phyloP scores from a whole-genome alignment of 2,888 invertebrate species.

The Orthonychiurus folsomi region DNA sequence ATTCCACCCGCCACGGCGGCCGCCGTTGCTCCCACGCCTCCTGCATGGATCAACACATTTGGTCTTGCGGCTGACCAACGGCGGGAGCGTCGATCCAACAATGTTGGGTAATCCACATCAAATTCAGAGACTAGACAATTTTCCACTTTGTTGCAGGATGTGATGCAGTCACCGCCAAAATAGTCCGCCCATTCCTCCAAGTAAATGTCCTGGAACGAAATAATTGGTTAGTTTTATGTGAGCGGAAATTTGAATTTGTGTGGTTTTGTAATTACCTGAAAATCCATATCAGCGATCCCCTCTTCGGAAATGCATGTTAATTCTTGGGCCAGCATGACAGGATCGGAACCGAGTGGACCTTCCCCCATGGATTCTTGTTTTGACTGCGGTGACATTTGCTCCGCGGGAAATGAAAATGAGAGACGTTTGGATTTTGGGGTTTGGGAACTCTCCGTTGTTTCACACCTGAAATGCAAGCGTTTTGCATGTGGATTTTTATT shows the following conservation, averaged over 20 bases:
- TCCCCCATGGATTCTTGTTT: slow-evolving; percentile 27
- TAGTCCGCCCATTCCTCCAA: slow-evolving; percentile 40
- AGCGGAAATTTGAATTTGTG: not conserved
- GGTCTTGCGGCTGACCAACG: slow-evolving; percentile 62
- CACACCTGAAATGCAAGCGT: not conserved
- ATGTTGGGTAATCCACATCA: slow-evolving; percentile 60
- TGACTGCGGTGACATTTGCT: slow-evolving; percentile 34
- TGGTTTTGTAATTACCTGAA: slow-evolving; percentile 57
- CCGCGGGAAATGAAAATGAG: slow-evolving; percentile 35
- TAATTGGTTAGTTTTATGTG: not conserved
- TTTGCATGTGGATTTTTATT: not conserved
- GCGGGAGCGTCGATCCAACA: slow-evolving; percentile 61
- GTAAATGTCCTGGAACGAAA: slow-evolving; percentile 34
- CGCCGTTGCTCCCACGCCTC: slow-evolving; percentile 28
- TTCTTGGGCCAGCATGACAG: slow-evolving; percentile 46
- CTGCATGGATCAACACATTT: slow-evolving; percentile 30
- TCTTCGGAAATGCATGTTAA: slow-evolving; percentile 77
- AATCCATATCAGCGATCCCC: slow-evolving; percentile 71
- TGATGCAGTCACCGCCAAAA: slow-evolving; percentile 48
- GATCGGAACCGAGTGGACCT: slow-evolving; percentile 20
- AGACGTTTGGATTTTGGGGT: slow-evolving; percentile 8
- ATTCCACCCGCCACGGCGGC: slow-evolving; percentile 35
- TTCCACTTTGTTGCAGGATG: slow-evolving; percentile 66
- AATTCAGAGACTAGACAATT: slow-evolving; percentile 35
- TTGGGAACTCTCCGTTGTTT: not conserved